phyloP scores from a whole-genome alignment of 1,140 invertebrate species.

The Cheumatopsyche charites region DNA sequence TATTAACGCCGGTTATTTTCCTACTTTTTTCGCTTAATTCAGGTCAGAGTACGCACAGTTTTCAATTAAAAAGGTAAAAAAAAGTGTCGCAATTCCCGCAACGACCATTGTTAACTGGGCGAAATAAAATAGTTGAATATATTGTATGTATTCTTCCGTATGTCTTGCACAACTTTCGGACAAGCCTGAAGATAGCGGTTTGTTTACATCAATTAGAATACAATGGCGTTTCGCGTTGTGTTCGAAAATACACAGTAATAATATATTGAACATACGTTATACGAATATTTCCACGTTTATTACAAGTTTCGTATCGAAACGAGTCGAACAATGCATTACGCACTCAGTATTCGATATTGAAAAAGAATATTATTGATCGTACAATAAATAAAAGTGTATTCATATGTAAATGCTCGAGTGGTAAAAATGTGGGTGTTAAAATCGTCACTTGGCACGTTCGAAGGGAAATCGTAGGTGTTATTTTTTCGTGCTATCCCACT shows the following conservation, averaged over 20 bases:
- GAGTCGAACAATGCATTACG: too few relatives aligned
- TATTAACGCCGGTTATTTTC: too few relatives aligned
- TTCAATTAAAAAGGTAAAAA: too few relatives aligned
- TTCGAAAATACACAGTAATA: not conserved
- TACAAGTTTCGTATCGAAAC: not conserved
- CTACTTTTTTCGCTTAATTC: too few relatives aligned
- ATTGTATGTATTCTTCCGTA: not conserved
- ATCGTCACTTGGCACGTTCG: not conserved
- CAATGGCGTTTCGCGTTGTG: slow-evolving; percentile 26
- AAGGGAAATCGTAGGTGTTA: slow-evolving; percentile 16
- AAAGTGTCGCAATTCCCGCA: too few relatives aligned
- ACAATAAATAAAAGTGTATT: too few relatives aligned
- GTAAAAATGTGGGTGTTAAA: too few relatives aligned
- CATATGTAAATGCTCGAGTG: too few relatives aligned
- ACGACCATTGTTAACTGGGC: too few relatives aligned
- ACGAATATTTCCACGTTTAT: slow-evolving; percentile 8
- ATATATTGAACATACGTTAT: not conserved
- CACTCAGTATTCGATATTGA: too few relatives aligned
- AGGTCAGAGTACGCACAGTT: too few relatives aligned
- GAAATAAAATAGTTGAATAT: not conserved
- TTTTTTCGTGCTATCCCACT: slow-evolving; percentile 10
- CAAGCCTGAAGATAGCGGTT: slow-evolving; percentile 7
- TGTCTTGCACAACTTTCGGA: not conserved
- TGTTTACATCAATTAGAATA: slow-evolving; percentile 37
- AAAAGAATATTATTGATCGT: too few relatives aligned